These are phyloP conservation scores for Misgurnus anguillicaudatus DNA, from an alignment of 2,113 vertebrate genomes.

Conservation along the genomic window DNA sequence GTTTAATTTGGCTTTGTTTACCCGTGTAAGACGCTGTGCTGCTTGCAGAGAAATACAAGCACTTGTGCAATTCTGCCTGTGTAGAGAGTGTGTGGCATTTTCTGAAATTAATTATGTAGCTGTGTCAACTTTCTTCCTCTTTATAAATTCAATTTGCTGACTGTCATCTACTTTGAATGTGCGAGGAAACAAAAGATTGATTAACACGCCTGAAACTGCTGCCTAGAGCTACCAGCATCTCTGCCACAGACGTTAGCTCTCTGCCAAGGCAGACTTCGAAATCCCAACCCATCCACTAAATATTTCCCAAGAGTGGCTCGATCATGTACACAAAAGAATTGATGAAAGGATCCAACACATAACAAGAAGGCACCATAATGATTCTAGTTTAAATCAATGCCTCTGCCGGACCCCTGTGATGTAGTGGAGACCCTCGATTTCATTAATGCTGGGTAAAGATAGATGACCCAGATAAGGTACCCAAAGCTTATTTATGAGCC, in stretches of 20 bases:
- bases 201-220: constrained; percentile 59
- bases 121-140: constrained; percentile 61
- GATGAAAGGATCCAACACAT: constrained; percentile 62
- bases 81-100: constrained; percentile 57
- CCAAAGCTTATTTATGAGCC: constrained; percentile 67
- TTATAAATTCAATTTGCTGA: constrained; percentile 66
- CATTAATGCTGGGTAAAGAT: constrained; percentile 76
- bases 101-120: constrained; percentile 63
- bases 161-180: constrained; percentile 62
- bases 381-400: constrained; percentile 76
- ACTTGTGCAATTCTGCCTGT: constrained; percentile 45
- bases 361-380: constrained; percentile 77
- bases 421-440: constrained; percentile 71
- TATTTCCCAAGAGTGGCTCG: constrained; percentile 61
- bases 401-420: constrained; percentile 71
- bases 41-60: constrained; percentile 35
- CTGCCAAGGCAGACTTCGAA: constrained; percentile 52
- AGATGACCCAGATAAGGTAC: constrained; percentile 76
- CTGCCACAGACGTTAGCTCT: constrained; percentile 32
- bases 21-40: constrained; percentile 46
- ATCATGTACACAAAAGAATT: constrained; percentile 67
- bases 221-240: constrained; percentile 59
- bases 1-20: constrained; percentile 47
- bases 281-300: constrained; percentile 57
- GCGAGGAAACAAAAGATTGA: constrained; percentile 66